Evolutionary conservation across 2,113 vertebrate species (phyloP), one percentile per base, ranked within the genome.

Genomic region (Martes martes): DNA sequence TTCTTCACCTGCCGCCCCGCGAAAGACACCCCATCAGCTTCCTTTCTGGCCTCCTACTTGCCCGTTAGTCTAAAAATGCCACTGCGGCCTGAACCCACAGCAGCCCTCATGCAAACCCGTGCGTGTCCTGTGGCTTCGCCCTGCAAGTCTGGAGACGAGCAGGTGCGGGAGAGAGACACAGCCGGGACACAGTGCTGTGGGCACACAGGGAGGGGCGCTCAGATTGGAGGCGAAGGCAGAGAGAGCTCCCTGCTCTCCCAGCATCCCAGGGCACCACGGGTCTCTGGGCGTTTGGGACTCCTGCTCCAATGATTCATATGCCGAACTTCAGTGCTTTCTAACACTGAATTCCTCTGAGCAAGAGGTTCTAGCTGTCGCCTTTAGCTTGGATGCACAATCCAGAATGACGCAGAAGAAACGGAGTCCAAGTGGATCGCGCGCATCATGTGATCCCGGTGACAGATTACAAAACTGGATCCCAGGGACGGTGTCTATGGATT

Each of bases 181-280:
- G 11, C 14, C 2, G 8, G 69, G 45, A 15, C 0, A 4, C 21
- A 65, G 79, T 11, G 52, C 52, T 0, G 2, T 7, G 18, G 13
- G 42, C 36, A 50, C 16, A 14, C 3, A 28, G 11, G 26, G 6
- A 57, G 39, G 19, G n/a, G 23, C 5, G n/a, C 52, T 11, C 13
- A 45, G 81, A 24, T 11, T 6, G 0, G 24, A 9, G 11, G 19
- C 1, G 8, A 28, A 0, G 7, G 23, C 4, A 6, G 57, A 39
- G 65, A 1, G 7, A 59, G 73, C 3, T 6, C 33, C n/a, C 19
- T 11, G n/a, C 47, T 63, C 67, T 61, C 19, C 21, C 23, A 31
- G 42, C 24, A 4, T 19, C 57, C 7, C 3, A 14, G 31, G 16
- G 28, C 39, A 69, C 4, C 76, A 28, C 0, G 23, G 59, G 36